Base-by-base conservation (phyloP, 2,113 vertebrate genomes). In the Nibea coibor region DNA sequence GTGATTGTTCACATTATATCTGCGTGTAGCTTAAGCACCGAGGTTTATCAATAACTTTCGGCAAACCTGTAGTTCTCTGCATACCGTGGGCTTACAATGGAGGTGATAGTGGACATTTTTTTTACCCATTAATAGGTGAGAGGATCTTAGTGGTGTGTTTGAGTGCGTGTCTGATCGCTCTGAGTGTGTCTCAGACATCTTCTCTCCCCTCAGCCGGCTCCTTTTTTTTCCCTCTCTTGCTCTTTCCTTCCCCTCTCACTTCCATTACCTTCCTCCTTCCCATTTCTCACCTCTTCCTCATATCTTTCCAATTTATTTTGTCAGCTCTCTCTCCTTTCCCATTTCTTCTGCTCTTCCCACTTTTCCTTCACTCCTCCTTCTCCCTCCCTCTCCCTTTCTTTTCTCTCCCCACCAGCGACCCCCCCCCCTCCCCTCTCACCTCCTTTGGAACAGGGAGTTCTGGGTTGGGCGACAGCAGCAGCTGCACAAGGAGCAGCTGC, bases 401-500 rank as follows among this genome's bases (percentile, higher is more conserved):
- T n/a, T n/a, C n/a, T n/a, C n/a, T n/a, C n/a, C 43, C 43, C 42
- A 3, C 69, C 54, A 45, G 31, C 4, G 15, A 7, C 53, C 53
- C 67, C 53, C 58, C 53, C 67, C 53, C 58, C 63, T 35, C 20
- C 69, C 56, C 63, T 82, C 78, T 83, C 69, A 68, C 72, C 73
- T 82, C 76, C 89, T 85, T 91, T 87, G 73, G 90, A 92, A 87
- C 82, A 81, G 77, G 78, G 85, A 93, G 81, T 82, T 78, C 76
- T 92, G 91, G 88, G 88, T 87, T 92, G 91, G 93, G 92, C 85
- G 42, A 92, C 82, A 85, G 87, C 87, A 90, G 93, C 93, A 94
- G 93, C 93, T 94, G 91, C 91, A 88, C 83, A 87, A 88, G 83
- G 87, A 93, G 93, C 93, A 93, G 93, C 93, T 93, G 93, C 92